These are phyloP conservation scores for Siniperca scherzeri DNA, from an alignment of 2,797 vertebrate genomes.

Conservation along the genomic window DNA sequence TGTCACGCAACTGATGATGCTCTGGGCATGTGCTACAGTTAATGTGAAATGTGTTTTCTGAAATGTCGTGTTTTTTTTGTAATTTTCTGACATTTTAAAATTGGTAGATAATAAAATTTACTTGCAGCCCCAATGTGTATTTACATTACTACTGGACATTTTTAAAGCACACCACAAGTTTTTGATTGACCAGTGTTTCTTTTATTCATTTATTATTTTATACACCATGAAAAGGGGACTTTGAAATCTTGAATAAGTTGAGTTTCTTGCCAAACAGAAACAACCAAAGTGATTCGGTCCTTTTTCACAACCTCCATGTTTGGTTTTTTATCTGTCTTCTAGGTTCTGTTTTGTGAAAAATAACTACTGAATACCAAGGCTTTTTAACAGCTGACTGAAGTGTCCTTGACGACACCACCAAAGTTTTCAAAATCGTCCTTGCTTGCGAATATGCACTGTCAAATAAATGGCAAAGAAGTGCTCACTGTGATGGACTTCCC, in stretches of 20 bases:
- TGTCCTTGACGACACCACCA: constrained; percentile 17
- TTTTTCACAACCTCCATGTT: not conserved
- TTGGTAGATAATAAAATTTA: not conserved
- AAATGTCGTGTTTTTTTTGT: too few species aligned
- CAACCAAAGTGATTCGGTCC: not conserved
- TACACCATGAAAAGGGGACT: not conserved
- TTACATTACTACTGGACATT: not conserved
- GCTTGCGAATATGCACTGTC: constrained; percentile 1
- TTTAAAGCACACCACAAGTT: not conserved
- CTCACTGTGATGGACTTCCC: not conserved
- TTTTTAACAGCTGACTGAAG: not conserved
- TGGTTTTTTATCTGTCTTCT: not conserved
- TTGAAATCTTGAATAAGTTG: not conserved
- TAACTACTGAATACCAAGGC: not conserved
- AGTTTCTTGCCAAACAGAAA: not conserved
- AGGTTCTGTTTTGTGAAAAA: not conserved
- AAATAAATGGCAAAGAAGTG: not conserved
- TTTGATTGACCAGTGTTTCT: not conserved
- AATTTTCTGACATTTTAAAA: not conserved
- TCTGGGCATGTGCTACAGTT: too few species aligned
- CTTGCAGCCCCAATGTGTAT: not conserved
- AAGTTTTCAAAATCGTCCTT: constrained; percentile 5
- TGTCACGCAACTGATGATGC: too few species aligned
- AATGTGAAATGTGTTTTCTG: too few species aligned
- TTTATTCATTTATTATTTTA: not conserved